These are phyloP conservation scores for Avahi laniger DNA, from an alignment of 2,797 vertebrate species.

Conservation along the genomic window DNA sequence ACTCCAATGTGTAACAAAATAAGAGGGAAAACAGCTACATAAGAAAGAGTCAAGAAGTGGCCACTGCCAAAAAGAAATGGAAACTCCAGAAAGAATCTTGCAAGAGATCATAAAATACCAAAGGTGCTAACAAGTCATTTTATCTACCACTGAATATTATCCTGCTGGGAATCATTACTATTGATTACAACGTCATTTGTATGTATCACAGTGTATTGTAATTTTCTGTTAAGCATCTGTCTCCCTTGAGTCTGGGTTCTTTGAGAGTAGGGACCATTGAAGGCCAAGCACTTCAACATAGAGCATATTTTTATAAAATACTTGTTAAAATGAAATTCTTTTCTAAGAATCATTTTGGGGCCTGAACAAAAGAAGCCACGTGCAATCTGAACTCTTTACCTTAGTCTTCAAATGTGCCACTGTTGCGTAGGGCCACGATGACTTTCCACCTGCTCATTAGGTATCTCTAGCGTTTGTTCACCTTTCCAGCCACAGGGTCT, in stretches of 20 bases:
- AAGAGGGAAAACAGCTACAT: not conserved
- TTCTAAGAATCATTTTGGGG: not conserved
- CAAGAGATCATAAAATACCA: not conserved
- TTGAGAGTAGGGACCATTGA: not conserved
- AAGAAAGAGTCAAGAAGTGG: not conserved
- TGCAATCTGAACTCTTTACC: not conserved
- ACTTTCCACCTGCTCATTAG: not conserved
- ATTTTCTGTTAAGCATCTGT: constrained; percentile 51
- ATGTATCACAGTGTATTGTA: constrained; percentile 7
- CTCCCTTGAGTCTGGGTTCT: constrained; percentile 11
- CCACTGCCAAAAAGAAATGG: not conserved
- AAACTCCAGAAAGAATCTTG: not conserved
- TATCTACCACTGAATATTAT: constrained; percentile 9
- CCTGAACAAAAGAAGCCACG: not conserved
- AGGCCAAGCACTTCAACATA: not conserved
- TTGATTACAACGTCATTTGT: constrained; percentile 52
- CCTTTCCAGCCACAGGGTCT: not conserved
- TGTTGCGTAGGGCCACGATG: not conserved
- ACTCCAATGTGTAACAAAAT: not conserved
- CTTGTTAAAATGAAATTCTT: not conserved
- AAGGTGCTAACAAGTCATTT: not conserved
- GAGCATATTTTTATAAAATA: not conserved
- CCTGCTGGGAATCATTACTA: constrained; percentile 61
- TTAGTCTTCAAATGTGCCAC: not conserved
- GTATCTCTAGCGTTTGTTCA: not conserved